Percentiles rank a stretch among this genome's conserved stretches.
These are phyloP conservation scores for Caenorhabditis macrosperma DNA, from an alignment of 2,888 invertebrate genomes.

Conservation along the genomic window DNA sequence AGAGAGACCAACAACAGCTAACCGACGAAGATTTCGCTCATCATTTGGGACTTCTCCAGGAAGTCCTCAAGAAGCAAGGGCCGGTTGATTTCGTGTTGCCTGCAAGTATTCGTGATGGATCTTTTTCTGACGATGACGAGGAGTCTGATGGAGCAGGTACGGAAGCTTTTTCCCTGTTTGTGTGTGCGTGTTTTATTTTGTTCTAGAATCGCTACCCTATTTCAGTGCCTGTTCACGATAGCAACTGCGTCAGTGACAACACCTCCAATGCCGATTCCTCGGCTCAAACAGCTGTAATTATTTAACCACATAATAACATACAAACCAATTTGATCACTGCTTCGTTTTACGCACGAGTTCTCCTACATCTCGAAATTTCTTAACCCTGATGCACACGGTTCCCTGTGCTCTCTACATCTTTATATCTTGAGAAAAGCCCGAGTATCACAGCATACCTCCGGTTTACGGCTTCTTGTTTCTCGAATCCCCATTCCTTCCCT, in stretches of 20 bases:
- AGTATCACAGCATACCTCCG: background rate
- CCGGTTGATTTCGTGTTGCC: conserved; percentile 8
- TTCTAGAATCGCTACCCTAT: background rate
- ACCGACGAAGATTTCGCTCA: background rate
- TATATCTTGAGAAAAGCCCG: too few species aligned
- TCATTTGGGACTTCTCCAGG: background rate
- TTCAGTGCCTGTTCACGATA: background rate
- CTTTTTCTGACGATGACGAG: too few species aligned
- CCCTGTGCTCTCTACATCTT: too few species aligned
- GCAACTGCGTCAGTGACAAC: background rate
- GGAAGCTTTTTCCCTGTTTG: background rate
- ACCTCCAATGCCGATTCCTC: background rate
- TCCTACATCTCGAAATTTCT: background rate
- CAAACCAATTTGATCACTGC: background rate
- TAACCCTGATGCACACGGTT: background rate
- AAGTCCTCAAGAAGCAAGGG: background rate
- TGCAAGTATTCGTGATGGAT: too few species aligned
- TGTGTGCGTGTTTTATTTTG: conserved; percentile 1
- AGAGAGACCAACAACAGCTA: too few species aligned
- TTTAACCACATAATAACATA: conserved; percentile 3
- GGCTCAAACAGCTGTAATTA: conserved; percentile 24
- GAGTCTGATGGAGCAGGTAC: background rate
- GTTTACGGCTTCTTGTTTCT: background rate
- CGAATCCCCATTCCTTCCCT: background rate
- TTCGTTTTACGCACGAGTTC: background rate